Conservation (phyloP, 2,888 invertebrate species). For the Scaptomyza reducta region DNA sequence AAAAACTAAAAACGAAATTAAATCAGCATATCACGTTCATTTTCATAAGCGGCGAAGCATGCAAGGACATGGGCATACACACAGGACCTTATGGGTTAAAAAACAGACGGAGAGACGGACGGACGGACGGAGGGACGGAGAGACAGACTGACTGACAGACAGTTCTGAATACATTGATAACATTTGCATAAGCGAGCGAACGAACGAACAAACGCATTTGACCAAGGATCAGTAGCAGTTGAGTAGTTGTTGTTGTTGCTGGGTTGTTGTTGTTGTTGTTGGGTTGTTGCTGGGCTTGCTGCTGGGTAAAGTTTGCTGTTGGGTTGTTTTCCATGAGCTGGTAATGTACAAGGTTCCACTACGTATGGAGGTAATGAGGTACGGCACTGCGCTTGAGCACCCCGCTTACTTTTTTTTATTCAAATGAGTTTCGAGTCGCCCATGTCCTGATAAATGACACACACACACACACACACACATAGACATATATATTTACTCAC, state of each 20-base stretch:
- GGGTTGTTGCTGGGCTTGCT: not conserved
- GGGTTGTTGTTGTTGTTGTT: not conserved
- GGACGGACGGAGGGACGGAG: conserved; percentile 4
- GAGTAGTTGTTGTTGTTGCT: conserved; percentile 2
- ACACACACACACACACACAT: conserved; percentile 22
- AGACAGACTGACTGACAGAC: conserved; percentile 9
- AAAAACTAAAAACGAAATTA: conserved; percentile 35
- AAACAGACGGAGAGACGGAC: too few relatives aligned
- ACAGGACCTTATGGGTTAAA: conserved; percentile 18
- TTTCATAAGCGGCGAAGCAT: conserved; percentile 74
- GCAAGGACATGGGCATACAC: conserved; percentile 52
- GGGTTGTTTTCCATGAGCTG: conserved; percentile 21
- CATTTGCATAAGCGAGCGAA: conserved; percentile 65
- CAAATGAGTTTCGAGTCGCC: conserved; percentile 57
- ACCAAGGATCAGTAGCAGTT: conserved; percentile 32
- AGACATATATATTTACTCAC: too few relatives aligned
- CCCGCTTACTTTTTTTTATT: conserved; percentile 55
- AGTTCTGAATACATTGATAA: conserved; percentile 19
- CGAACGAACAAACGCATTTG: conserved; percentile 10
- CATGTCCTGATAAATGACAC: conserved; percentile 69
- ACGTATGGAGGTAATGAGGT: conserved; percentile 3
- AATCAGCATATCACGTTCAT: conserved; percentile 78
- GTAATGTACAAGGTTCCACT: conserved; percentile 24
- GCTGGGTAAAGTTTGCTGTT: conserved; percentile 16
- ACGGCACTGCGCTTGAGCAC: conserved; percentile 68